Base-by-base conservation (phyloP, 2,888 invertebrate genomes). In the Tricholauxania praeusta region DNA sequence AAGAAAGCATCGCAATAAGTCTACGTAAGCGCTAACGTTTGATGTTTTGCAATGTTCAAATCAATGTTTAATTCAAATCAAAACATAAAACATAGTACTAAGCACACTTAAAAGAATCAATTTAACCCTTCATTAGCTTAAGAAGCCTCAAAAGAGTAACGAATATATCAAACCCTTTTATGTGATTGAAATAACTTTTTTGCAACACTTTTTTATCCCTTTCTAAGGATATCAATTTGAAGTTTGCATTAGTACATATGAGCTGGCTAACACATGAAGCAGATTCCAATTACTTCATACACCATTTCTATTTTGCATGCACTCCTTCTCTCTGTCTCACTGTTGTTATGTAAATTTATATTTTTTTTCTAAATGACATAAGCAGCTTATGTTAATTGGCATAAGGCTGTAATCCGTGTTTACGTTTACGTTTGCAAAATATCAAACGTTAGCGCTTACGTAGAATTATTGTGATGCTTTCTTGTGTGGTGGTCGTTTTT, bases 361-460 rank as follows among this genome's bases (percentile, higher is more conserved):
- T 17, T 63, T 66, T 66, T 69, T 28, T 69, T 78, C 75, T 77
- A 77, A 78, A 78, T 76, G 78, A 76, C 78, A 77, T 78, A 78
- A 78, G 78, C 66, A 75, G 78, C 78, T 78, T 78, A 78, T 78
- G 78, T 77, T 78, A 78, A 78, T 78, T 78, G 78, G 77, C 78
- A 74, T 78, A 78, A 78, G 76, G 76, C 76, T 77, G 74, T 78
- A 77, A 78, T 78, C 78, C 74, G 71, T 73, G 74, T 74, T 74
- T 70, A 52, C 63, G 53, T 63, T 39, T 51, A 52, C 39, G 53
- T 72, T 69, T 39, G 68, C 65, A 69, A 72, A 74, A 74, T 74
- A 74, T 74, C 72, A 72, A 74, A 71, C 72, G 76, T 71, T 75
- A 64, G 69, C 72, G 69, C 70, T 70, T 63, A 68, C n/a, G 71